Percentiles rank a stretch among this genome's conserved stretches.
These are phyloP conservation scores for Sarcophilus harrisii DNA, from an alignment of 2,797 vertebrate genomes.

Conservation along the genomic window DNA sequence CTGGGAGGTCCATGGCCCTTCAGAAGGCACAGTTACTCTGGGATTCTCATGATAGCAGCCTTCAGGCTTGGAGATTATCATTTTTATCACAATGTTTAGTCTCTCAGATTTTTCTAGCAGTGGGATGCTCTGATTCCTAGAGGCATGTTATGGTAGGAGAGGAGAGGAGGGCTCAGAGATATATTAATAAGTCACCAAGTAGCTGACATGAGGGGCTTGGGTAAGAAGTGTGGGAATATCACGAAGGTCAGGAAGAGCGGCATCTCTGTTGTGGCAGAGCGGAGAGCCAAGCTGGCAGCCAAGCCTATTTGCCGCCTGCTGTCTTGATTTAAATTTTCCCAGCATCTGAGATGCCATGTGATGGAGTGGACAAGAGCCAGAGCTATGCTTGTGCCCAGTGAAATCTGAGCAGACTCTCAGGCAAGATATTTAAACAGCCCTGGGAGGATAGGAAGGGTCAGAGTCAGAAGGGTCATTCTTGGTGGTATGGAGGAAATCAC, in stretches of 20 bases:
- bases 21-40: neutral
- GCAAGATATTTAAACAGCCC: neutral
- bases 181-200: neutral
- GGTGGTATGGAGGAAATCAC: neutral
- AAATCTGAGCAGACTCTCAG: neutral
- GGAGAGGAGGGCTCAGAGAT: neutral
- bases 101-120: conserved; percentile 26
- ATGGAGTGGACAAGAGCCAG: neutral
- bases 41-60: neutral
- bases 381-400: neutral
- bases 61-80: neutral
- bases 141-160: neutral
- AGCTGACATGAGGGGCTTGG: neutral
- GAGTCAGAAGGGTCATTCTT: neutral
- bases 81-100: neutral
- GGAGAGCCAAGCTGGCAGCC: neutral
- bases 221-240: neutral
- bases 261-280: neutral
- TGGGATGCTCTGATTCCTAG: neutral
- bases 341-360: neutral
- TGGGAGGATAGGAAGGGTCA: neutral
- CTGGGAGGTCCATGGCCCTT: neutral
- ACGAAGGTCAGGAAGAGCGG: neutral
- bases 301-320: neutral
- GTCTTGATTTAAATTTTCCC: neutral